These are phyloP conservation scores for Blomia tropicalis DNA, from an alignment of 2,888 invertebrate genomes.

Conservation along the genomic window DNA sequence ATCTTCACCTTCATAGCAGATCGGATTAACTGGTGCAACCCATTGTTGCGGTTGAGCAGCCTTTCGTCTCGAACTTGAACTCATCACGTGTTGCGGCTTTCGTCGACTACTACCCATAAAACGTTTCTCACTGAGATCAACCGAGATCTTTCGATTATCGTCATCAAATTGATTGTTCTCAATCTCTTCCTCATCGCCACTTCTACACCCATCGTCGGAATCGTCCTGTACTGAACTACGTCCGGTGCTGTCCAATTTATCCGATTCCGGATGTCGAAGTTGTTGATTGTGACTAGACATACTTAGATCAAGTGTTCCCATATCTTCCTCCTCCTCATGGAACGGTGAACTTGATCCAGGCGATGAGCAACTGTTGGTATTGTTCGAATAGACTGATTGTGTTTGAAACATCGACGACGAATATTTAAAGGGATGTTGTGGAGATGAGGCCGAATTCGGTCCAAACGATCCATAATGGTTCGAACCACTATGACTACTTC, in stretches of 20 bases:
- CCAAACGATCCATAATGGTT: slow-evolving; percentile 9
- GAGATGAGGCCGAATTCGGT: background rate
- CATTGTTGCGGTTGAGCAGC: slow-evolving; percentile 82
- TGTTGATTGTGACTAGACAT: slow-evolving; percentile 36
- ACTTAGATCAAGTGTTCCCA: slow-evolving; percentile 50
- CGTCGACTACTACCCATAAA: slow-evolving; percentile 21
- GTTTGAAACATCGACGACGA: slow-evolving; percentile 18
- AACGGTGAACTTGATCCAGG: slow-evolving; percentile 22
- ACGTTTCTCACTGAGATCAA: slow-evolving; percentile 15
- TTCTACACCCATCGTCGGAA: slow-evolving; percentile 35
- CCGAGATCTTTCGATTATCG: slow-evolving; percentile 10
- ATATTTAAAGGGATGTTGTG: slow-evolving; percentile 21
- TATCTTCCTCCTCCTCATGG: slow-evolving; percentile 29
- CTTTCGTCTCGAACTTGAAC: slow-evolving; percentile 50
- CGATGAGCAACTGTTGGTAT: slow-evolving; percentile 30
- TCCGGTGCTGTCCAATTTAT: slow-evolving; percentile 56
- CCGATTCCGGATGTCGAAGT: slow-evolving; percentile 49
- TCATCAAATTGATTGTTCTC: background rate
- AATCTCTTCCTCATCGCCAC: slow-evolving; percentile 22
- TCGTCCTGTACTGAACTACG: slow-evolving; percentile 49
- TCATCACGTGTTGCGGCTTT: slow-evolving; percentile 25
- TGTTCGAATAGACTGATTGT: slow-evolving; percentile 21
- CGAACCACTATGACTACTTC: slow-evolving; percentile 3
- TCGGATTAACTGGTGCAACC: slow-evolving; percentile 65
- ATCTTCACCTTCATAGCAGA: slow-evolving; percentile 33